Evolutionary conservation across 2,888 invertebrate genomes (phyloP), one percentile per base, ranked within the genome.

Genomic region (Aleiodes testaceus): DNA sequence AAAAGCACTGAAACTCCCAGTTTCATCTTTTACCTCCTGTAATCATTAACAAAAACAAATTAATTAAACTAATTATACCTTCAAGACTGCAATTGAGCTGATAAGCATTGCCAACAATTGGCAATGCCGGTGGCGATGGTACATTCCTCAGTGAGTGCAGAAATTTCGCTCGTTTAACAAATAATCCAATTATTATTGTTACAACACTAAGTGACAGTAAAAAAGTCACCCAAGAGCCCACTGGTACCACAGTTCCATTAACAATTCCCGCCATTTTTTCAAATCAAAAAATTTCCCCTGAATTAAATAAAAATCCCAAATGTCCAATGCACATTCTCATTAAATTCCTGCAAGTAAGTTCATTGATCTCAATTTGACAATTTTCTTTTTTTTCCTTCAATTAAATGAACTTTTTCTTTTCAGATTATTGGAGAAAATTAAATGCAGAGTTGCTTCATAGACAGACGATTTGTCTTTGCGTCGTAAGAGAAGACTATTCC

Each of bases 61-160:
- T 26, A 26, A 26, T 26, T n/a, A 2, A 26, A 26, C 26, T 5
- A 26, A 26, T 26, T 81, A 75, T 77, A 88, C 87, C 86, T 79
- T 86, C 84, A 66, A 82, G 84, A n/a, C 78, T 80, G 71, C 86
- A 84, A 53, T 81, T 82, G n/a, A 88, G 80, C 68, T 85, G 84
- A 44, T 80, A 77, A 1, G 85, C 85, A 70, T 88, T 88, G 1
- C 88, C 88, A 14, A 88, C 77, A n/a, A 88, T 36, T 1, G 88
- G 88, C 52, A 85, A 63, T 0, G 86, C 83, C 1, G 55, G 72
- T 1, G 87, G 88, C 16, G 81, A 81, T 0, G 87, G 85, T 16
- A 88, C 79, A 9, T 80, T 81, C 16, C 82, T 76, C 26, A 86
- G 70, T 0, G 79, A 78, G 69, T 83, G 79, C 2, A 85, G 47